A percentile compares a stretch with the other conserved stretches of the same genome.
Evolutionary conservation across 2,888 invertebrate genomes (phyloP).

Genomic region (Cyclophora albipunctata): DNA sequence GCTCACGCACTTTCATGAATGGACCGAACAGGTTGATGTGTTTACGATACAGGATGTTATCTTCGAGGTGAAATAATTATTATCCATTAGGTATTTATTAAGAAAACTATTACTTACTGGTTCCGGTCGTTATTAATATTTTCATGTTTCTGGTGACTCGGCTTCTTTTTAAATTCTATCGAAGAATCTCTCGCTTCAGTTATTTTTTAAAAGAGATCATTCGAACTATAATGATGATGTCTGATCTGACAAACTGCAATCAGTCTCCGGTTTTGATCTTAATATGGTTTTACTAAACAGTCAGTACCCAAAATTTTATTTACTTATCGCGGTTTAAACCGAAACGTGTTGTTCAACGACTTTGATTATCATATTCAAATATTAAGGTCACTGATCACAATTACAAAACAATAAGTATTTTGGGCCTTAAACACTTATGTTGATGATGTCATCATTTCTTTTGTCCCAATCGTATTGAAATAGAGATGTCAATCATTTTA

Average conservation of each 20-base stretch:
- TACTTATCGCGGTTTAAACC: conserved; percentile 1
- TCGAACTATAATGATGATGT: no score
- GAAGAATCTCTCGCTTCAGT: no score
- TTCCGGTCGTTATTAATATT: no score
- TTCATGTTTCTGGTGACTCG: no score
- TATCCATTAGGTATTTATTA: no score
- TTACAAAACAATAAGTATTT: conserved; percentile 30
- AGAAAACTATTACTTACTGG: no score
- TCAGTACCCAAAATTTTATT: conserved; percentile 6
- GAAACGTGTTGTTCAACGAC: conserved; percentile 20
- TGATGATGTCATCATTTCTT: conserved; percentile 52
- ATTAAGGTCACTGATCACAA: conserved; percentile 35
- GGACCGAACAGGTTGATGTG: conserved; percentile 74
- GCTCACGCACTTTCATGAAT: conserved; percentile 76
- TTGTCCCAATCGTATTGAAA: conserved; percentile 42
- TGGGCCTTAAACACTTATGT: conserved; percentile 33
- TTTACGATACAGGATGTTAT: conserved; percentile 53
- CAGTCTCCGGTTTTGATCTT: no score
- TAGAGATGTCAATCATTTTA: conserved; percentile 39
- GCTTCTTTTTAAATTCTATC: no score
- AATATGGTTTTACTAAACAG: background rate
- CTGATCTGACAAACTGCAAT: no score
- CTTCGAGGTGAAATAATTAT: conserved; percentile 12
- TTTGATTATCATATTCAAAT: conserved; percentile 18
- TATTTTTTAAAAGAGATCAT: no score